These are phyloP conservation scores for Cryptocephalus moraei DNA, from an alignment of 2,888 invertebrate genomes.

Conservation along the genomic window DNA sequence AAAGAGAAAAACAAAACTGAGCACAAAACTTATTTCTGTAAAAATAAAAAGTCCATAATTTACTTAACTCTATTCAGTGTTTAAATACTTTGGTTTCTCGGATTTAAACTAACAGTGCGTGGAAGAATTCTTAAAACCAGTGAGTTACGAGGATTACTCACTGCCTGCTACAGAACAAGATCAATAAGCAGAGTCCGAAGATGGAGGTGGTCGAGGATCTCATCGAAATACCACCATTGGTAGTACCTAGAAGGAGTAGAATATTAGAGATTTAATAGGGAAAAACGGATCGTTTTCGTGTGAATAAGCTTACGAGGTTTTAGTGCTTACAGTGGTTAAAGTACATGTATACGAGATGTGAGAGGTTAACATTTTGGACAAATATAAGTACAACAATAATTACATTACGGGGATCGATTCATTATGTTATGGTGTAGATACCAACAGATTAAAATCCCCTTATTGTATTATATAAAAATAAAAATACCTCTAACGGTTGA, in stretches of 20 bases:
- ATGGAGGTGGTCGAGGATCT: no score
- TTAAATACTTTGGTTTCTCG: background rate
- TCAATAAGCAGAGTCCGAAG: no score
- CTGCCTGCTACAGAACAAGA: no score
- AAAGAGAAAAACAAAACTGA: background rate
- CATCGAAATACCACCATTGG: no score
- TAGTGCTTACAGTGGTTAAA: background rate
- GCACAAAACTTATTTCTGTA: background rate
- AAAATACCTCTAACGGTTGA: constrained; percentile 23
- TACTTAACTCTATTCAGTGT: background rate
- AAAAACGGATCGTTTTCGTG: no score
- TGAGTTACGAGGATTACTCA: no score
- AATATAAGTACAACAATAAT: background rate
- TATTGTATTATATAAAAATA: background rate
- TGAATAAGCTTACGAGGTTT: no score
- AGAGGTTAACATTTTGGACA: background rate
- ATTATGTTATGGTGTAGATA: background rate
- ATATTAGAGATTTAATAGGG: no score
- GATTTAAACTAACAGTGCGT: background rate
- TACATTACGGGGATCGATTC: background rate
- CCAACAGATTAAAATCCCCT: background rate
- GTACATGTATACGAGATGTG: no score
- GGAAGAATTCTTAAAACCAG: background rate
- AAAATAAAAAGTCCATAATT: background rate
- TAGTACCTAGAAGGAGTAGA: no score